Percentiles rank a stretch among this genome's conserved stretches.
Conservation (phyloP, 1,140 invertebrate genomes). For the Zaprionus lachaisei region DNA sequence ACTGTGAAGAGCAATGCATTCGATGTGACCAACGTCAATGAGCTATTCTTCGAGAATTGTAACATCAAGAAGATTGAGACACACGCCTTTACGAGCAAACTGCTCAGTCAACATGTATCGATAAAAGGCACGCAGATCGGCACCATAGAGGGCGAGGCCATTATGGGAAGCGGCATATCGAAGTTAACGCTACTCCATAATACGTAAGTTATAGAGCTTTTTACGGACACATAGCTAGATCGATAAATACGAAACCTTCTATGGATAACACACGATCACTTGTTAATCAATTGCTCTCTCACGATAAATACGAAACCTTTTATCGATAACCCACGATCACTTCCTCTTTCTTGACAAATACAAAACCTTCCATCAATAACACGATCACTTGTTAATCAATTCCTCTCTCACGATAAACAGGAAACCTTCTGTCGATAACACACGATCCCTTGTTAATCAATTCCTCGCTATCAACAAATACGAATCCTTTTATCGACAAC, state of each 20-base stretch:
- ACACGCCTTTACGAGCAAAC: slow-evolving; percentile 66
- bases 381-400: no score
- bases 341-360: no score
- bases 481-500: no score
- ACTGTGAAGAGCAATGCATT: slow-evolving; percentile 62
- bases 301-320: background rate
- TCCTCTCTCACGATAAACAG: no score
- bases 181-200: slow-evolving; percentile 62
- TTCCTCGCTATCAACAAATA: background rate
- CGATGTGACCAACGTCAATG: slow-evolving; percentile 71
- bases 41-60: slow-evolving; percentile 63
- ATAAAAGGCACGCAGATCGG: slow-evolving; percentile 70
- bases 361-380: no score
- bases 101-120: slow-evolving; percentile 66
- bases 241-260: no score
- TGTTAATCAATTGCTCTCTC: background rate
- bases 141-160: slow-evolving; percentile 74
- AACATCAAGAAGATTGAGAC: slow-evolving; percentile 63
- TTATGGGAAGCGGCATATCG: slow-evolving; percentile 74
- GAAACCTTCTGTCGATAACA: background rate
- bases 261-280: no score
- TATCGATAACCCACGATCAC: background rate
- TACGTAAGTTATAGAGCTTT: slow-evolving; percentile 51
- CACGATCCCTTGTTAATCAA: background rate
- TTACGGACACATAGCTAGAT: no score